A percentile compares a stretch with the other conserved stretches of the same genome.
These are phyloP conservation scores for Tympanoctomys barrerae DNA, from an alignment of 2,797 vertebrate species.

Conservation along the genomic window DNA sequence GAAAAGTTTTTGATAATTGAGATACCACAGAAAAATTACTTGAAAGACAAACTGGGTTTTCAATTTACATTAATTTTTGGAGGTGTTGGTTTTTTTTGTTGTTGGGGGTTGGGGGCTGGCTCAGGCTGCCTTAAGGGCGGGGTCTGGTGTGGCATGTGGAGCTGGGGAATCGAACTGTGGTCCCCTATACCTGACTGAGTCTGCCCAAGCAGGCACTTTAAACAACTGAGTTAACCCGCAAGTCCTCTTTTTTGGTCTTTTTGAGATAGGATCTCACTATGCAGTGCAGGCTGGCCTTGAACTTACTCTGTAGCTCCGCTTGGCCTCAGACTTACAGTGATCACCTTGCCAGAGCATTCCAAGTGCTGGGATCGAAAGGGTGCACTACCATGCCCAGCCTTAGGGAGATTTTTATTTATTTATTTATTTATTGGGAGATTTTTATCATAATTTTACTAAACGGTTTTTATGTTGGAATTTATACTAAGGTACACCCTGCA, in stretches of 20 bases:
- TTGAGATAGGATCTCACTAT: not conserved
- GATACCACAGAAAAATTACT: not conserved
- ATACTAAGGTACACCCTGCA: not conserved
- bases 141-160: no score
- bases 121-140: no score
- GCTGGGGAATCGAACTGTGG: no score
- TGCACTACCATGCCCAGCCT: not conserved
- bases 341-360: not conserved
- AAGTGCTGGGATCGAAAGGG: not conserved
- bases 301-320: not conserved
- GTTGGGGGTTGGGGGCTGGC: no score
- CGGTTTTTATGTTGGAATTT: not conserved
- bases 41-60: conserved; percentile 35
- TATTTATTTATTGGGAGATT: not conserved
- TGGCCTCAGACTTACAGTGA: not conserved
- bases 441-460: not conserved
- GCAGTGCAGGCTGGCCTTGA: not conserved
- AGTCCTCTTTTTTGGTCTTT: not conserved
- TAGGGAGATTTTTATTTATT: not conserved
- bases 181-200: no score
- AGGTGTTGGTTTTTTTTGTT: not conserved
- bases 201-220: no score
- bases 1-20: conserved; percentile 32
- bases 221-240: no score
- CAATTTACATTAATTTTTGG: not conserved